Base-by-base conservation (phyloP, 2,113 vertebrate species). In the Malurus melanocephalus region DNA sequence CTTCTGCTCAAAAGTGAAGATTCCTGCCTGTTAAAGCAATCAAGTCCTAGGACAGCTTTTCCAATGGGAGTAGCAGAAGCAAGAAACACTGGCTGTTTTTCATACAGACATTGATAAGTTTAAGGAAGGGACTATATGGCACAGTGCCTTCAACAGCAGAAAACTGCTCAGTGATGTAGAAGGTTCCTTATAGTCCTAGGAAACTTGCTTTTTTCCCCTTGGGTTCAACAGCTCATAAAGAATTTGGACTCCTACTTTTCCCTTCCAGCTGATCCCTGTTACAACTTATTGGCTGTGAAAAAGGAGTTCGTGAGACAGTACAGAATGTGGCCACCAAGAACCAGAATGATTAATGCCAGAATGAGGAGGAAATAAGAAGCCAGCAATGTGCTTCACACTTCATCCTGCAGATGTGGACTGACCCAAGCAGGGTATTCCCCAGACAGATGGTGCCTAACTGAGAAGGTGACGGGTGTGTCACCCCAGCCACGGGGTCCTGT, bases 211-310 rank as follows among this genome's bases (percentile, higher is more conserved):
- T 92, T 91, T 55, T 14, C 40, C 67, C 62, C 17, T 73, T 78
- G 59, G 28, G 33, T 95, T 88, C 88, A 94, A 84, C 92, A 94
- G 94, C 90, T 93, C 86, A 92, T 91, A 94, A 93, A 91, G 83
- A 92, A 91, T 79, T 86, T 93, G 66, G 83, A 75, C 74, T 91
- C 92, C 82, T 42, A 85, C 67, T 80, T 65, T 80, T 89, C 40
- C 60, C 20, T 94, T 93, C 57, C 86, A 92, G 69, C 21, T 94
- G 93, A 94, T 94, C 83, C 53, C 53, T 75, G 73, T 87, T 94
- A 93, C 49, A 92, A 78, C 88, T 90, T 94, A 94, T 15, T 93
- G 86, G 80, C 90, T 95, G 90, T 90, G 86, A 94, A 95, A 92
- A 95, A 71, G n/a, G 66, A 91, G 74, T 87, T 77, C 74, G 55